These are phyloP conservation scores for Neogale vison DNA, from an alignment of 2,113 vertebrate species.

Conservation along the genomic window DNA sequence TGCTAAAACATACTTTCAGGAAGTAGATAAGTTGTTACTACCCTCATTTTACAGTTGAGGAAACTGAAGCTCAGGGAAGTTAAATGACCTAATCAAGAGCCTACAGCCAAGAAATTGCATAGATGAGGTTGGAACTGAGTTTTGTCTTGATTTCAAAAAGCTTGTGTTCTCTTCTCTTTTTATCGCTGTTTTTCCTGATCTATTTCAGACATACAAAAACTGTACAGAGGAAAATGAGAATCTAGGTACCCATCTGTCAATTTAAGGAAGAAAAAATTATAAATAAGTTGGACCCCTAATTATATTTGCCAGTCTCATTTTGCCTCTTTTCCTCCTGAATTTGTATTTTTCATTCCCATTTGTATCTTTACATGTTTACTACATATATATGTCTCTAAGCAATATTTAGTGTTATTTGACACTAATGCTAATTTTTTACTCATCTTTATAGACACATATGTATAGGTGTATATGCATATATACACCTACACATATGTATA, in stretches of 20 bases:
- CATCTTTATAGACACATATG: neutral
- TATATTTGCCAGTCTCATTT: neutral
- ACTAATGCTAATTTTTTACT: neutral
- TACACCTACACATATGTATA: neutral
- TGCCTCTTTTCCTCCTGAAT: neutral
- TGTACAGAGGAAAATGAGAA: slow-evolving; percentile 19
- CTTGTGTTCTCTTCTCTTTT: neutral
- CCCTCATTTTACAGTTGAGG: neutral
- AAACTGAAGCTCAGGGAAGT: neutral
- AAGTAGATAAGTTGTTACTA: neutral
- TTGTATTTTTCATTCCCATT: neutral
- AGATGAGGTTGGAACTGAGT: neutral
- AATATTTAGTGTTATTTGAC: neutral
- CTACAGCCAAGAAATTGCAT: neutral
- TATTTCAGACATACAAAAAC: neutral
- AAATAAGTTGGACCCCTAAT: neutral
- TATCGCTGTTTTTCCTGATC: neutral
- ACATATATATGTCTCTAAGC: neutral
- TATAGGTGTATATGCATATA: neutral
- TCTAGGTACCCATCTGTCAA: neutral
- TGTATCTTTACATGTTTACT: neutral
- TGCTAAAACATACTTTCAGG: neutral
- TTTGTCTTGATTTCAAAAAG: slow-evolving; percentile 5
- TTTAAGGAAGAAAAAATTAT: neutral
- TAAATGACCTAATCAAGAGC: neutral